Percentiles rank a stretch among this genome's conserved stretches.
These are phyloP conservation scores for Megalopta genalis DNA, from an alignment of 1,140 invertebrate genomes.

Conservation along the genomic window DNA sequence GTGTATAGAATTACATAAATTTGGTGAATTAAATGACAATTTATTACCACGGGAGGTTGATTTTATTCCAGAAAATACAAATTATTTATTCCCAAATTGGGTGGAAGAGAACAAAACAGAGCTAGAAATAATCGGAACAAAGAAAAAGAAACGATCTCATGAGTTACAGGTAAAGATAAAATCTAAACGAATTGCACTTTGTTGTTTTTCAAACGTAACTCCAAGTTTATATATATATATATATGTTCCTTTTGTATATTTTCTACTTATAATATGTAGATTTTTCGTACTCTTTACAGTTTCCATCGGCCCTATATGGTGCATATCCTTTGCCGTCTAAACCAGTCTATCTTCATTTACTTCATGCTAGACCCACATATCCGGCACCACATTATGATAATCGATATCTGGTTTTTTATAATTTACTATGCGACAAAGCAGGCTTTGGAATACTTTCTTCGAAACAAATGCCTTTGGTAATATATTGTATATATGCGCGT, in stretches of 20 bases:
- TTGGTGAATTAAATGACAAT: slow-evolving; percentile 89
- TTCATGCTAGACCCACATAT: slow-evolving; percentile 82
- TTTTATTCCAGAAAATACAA: slow-evolving; percentile 61
- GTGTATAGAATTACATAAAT: slow-evolving; percentile 86
- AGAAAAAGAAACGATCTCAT: slow-evolving; percentile 87
- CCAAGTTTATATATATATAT: not conserved
- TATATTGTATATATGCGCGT: too few relatives aligned
- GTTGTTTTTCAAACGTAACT: not conserved
- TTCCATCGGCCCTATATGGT: slow-evolving; percentile 75
- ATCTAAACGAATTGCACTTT: not conserved
- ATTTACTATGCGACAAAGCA: slow-evolving; percentile 64
- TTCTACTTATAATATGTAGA: slow-evolving; percentile 57
- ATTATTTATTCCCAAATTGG: slow-evolving; percentile 81
- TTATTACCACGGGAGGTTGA: slow-evolving; percentile 85
- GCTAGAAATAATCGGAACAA: slow-evolving; percentile 82
- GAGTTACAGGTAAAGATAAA: slow-evolving; percentile 77
- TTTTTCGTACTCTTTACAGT: slow-evolving; percentile 67
- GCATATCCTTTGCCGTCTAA: slow-evolving; percentile 73
- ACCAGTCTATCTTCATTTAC: slow-evolving; percentile 81
- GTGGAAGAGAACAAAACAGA: slow-evolving; percentile 71
- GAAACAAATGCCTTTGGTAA: slow-evolving; percentile 80
- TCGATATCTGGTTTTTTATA: slow-evolving; percentile 68
- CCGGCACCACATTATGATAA: slow-evolving; percentile 64
- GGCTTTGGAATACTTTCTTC: slow-evolving; percentile 83
- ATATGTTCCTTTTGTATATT: not conserved